Evolutionary conservation across 2,888 invertebrate genomes (phyloP).

Genomic region (Alitta virens): DNA sequence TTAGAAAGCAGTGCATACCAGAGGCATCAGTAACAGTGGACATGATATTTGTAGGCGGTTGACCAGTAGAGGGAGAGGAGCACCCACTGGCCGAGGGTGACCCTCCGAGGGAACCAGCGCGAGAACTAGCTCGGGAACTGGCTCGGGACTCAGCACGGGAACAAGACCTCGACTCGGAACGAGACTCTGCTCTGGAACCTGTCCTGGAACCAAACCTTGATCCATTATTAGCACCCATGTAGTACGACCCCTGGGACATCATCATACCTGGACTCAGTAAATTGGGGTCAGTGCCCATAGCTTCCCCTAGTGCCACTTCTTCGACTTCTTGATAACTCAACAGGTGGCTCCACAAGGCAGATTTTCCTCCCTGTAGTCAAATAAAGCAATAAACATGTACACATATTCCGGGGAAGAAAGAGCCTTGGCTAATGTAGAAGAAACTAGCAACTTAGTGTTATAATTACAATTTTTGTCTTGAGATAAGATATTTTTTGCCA

Average conservation of each 20-base stretch:
- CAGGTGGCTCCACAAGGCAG: constrained; percentile 91
- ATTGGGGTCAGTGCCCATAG: constrained; percentile 64
- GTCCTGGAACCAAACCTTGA: neutral
- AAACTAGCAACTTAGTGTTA: too few species aligned
- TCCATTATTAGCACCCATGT: constrained; percentile 4
- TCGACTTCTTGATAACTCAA: constrained; percentile 75
- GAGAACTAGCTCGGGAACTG: neutral
- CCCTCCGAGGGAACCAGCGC: neutral
- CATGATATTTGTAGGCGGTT: neutral
- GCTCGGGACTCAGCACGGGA: neutral
- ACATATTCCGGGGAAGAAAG: neutral
- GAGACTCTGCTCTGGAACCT: constrained; percentile 11
- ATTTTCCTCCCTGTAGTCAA: constrained; percentile 76
- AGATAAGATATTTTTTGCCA: too few species aligned
- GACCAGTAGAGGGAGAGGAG: neutral
- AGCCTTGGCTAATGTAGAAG: too few species aligned
- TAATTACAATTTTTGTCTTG: too few species aligned
- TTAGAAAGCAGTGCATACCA: constrained; percentile 1
- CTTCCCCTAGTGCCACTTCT: constrained; percentile 64
- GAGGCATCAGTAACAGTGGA: neutral
- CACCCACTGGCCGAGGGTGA: neutral
- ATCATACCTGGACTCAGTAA: constrained; percentile 65
- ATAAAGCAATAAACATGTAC: neutral
- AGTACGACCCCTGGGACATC: constrained; percentile 1
- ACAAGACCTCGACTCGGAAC: constrained; percentile 6